Percentiles rank a stretch among this genome's conserved stretches.
Conservation (phyloP, 2,888 invertebrate species). For the Drosophila lacicola region DNA sequence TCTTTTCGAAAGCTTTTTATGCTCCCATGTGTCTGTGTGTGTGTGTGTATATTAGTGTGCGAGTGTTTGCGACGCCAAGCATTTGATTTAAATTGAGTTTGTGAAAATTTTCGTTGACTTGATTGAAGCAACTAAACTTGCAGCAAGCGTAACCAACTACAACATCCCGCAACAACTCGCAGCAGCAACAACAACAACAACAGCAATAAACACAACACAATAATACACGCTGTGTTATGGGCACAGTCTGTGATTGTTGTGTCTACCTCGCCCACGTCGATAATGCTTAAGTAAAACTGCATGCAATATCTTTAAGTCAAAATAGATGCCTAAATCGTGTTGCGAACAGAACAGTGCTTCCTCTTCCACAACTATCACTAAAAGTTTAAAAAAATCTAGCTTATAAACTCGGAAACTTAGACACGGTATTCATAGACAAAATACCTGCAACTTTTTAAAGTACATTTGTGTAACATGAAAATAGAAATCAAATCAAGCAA, state of each 20-base stretch:
- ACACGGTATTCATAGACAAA: no score
- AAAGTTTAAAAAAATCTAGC: no score
- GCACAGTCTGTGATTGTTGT: conserved; percentile 7
- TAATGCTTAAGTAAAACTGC: conserved; percentile 2
- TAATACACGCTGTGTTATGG: conserved; percentile 17
- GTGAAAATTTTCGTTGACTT: conserved; percentile 79
- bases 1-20: conserved; percentile 63
- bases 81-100: conserved; percentile 81
- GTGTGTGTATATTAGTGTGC: conserved; percentile 28
- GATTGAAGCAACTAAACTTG: conserved; percentile 81
- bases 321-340: neutral
- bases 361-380: no score
- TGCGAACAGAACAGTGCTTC: no score
- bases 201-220: conserved; percentile 15
- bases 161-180: conserved; percentile 13
- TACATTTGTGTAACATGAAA: no score
- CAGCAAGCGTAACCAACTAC: conserved; percentile 62
- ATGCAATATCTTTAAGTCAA: conserved; percentile 3
- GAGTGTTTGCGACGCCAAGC: conserved; percentile 72
- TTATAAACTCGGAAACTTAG: no score
- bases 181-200: conserved; percentile 22
- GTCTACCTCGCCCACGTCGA: neutral
- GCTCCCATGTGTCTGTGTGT: conserved; percentile 13
- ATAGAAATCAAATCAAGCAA: no score
- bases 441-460: no score